A percentile compares a stretch with the other conserved stretches of the same genome.
Evolutionary conservation across 2,113 vertebrate species (phyloP).

Genomic region (Suncus etruscus): DNA sequence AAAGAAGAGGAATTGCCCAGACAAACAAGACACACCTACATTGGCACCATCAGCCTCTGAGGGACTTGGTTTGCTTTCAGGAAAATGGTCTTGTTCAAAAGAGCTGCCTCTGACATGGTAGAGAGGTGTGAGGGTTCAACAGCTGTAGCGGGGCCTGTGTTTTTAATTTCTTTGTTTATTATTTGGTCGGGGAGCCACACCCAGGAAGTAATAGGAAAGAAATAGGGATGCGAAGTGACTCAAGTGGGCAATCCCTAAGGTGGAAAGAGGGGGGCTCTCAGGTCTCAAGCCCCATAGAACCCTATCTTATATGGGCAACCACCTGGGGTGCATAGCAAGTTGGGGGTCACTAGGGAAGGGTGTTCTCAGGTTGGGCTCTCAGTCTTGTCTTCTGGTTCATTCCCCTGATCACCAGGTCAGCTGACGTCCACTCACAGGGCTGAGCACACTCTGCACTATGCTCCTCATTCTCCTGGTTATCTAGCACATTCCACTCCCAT

Average conservation of each 20-base stretch:
- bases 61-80: background rate
- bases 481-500: background rate
- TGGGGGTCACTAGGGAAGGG: background rate
- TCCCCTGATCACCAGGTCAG: background rate
- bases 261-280: no score
- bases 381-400: background rate
- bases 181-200: no score
- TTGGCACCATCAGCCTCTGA: background rate
- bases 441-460: background rate
- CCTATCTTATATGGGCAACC: background rate
- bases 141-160: background rate
- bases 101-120: background rate
- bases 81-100: conserved; percentile 24
- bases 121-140: background rate
- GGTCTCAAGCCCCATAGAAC: no score
- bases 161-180: no score
- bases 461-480: background rate
- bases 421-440: background rate
- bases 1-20: no score
- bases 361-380: fast-evolving
- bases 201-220: no score
- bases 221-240: no score
- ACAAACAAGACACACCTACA: background rate
- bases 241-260: no score
- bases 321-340: background rate